phyloP scores from a whole-genome alignment of 2,113 vertebrate species.

The Tricholaema leucomelas region DNA sequence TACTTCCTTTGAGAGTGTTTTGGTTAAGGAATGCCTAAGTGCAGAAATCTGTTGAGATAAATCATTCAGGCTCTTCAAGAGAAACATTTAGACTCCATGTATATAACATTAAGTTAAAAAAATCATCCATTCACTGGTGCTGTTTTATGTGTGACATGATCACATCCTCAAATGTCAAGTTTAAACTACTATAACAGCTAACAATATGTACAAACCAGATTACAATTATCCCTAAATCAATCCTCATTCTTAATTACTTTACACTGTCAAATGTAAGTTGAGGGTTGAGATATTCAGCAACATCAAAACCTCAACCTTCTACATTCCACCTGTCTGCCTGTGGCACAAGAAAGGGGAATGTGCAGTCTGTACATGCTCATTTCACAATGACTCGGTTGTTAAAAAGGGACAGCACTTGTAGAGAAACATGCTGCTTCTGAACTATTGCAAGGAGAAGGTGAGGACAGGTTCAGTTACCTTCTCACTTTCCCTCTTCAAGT shows the following conservation, averaged over 20 bases:
- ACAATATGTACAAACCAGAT: not conserved
- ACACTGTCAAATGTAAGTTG: not conserved
- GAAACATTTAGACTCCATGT: not conserved
- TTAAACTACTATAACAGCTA: not conserved
- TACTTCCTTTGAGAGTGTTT: slow-evolving; percentile 22
- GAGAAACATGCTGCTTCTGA: not conserved
- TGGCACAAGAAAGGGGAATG: not conserved
- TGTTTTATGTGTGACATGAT: not conserved
- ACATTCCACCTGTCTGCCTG: not conserved
- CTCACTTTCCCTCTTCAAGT: not conserved
- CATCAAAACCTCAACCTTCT: not conserved
- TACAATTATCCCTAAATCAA: not conserved
- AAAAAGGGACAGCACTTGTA: not conserved
- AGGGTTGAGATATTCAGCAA: not conserved
- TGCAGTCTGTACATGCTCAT: not conserved
- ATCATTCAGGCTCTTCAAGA: not conserved
- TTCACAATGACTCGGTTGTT: not conserved
- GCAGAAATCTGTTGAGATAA: slow-evolving; percentile 2
- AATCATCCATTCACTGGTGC: not conserved
- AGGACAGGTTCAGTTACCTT: not conserved
- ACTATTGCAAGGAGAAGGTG: not conserved
- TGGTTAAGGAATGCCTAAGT: slow-evolving; percentile 6
- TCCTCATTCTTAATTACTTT: not conserved
- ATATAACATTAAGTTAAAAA: not conserved
- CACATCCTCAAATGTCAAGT: not conserved